Conservation (phyloP, 2,113 vertebrate species). For the Lasiurus cinereus region DNA sequence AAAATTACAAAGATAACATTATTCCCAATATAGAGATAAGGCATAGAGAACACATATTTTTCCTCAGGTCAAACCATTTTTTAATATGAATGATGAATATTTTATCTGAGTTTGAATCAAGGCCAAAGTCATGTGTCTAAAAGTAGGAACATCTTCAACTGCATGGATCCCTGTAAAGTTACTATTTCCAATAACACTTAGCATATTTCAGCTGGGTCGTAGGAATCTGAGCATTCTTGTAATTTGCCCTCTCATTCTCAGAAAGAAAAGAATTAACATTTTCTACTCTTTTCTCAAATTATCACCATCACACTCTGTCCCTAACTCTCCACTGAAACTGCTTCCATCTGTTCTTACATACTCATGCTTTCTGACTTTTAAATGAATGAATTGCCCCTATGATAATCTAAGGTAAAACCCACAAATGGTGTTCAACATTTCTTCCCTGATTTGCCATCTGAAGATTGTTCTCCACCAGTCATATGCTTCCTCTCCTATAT, state of each 20-base stretch:
- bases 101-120: constrained; percentile 2
- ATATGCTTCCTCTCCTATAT: background rate
- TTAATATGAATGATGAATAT: background rate
- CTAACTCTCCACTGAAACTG: background rate
- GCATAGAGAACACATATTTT: background rate
- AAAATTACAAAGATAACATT: background rate
- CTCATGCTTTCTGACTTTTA: background rate
- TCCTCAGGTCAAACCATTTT: background rate
- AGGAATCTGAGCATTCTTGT: background rate
- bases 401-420: background rate
- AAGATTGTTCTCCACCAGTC: background rate
- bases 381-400: background rate
- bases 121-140: background rate
- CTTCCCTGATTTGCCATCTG: background rate
- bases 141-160: background rate
- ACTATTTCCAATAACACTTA: background rate
- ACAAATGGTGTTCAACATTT: background rate
- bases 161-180: background rate
- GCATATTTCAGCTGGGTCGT: background rate
- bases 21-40: background rate
- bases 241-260: background rate
- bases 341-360: background rate
- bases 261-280: background rate
- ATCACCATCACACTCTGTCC: background rate
- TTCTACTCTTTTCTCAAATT: background rate